Evolutionary conservation across 1,140 invertebrate genomes (phyloP), one percentile per base, ranked within the genome.

Genomic region (Aphelenchoides besseyi): DNA sequence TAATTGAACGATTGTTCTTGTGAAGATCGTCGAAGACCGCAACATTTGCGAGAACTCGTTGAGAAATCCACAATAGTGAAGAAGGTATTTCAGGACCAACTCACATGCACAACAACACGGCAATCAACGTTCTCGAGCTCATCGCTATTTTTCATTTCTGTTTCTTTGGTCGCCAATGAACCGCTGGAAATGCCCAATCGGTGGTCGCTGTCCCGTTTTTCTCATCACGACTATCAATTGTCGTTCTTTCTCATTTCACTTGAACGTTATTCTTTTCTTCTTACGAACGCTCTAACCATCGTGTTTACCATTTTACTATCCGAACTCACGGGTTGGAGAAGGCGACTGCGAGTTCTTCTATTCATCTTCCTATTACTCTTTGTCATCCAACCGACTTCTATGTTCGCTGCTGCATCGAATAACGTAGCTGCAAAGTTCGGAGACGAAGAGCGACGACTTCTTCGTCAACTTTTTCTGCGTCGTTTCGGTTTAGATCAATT

Each of bases 401-500:
- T 48, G 41, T 12, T 23, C 41, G 41, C 41, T 23, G 41, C 41
- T 48, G 12, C 12, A 48, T 16, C 41, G 41, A 23, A 48, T 16
- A 23, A 23, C 41, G 41, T 48, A 12, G 41, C 41, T 23, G 41
- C 41, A 23, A 48, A 70, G 23, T 72, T 32, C 37, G 36, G 23
- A 18, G 36, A 29, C n/a, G 41, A 73, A 9, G 70, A 72, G 30
- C 35, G 70, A 9, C n/a, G 55, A 26, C n/a, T 72, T 18, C 23
- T 72, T 29, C n/a, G 71, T 8, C 30, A 30, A 8, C 35, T 72
- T n/a, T 72, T 72, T 29, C 70, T 72, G 32, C 12, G 32, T 35
- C 71, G 67, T 23, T 72, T 72, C 33, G 70, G 70, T 12, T 35
- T 72, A 18, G 70, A 74, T 18, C 29, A 74, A 59, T 30, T 72